Conservation (phyloP, 2,797 vertebrate species). For the Eupleurogrammus muticus region DNA sequence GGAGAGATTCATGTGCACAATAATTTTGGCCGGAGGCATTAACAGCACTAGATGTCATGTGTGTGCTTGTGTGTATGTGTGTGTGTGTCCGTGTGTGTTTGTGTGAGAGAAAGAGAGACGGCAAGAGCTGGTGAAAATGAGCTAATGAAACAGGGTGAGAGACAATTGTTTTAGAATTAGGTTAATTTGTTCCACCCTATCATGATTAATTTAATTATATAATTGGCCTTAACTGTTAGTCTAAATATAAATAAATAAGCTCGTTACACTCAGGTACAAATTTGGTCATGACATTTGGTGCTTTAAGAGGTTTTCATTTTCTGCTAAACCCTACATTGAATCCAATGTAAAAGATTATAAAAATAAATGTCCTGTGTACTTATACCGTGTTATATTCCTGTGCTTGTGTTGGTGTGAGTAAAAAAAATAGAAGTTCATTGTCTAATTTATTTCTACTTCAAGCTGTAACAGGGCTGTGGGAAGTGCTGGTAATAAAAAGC, state of each 20-base stretch:
- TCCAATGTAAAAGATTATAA: neutral
- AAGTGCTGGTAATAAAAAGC: neutral
- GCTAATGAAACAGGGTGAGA: conserved; percentile 7
- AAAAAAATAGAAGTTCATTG: neutral
- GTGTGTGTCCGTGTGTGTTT: too few relatives aligned
- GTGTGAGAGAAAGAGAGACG: neutral
- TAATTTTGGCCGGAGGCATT: conserved; percentile 44
- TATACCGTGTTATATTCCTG: conserved; percentile 2
- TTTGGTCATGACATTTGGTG: neutral
- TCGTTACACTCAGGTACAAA: neutral
- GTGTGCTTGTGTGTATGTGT: neutral
- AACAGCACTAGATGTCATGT: conserved; percentile 18
- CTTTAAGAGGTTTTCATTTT: neutral
- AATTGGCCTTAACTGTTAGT: neutral
- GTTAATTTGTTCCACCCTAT: neutral
- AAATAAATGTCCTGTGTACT: neutral
- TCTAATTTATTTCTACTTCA: neutral
- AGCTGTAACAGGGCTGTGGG: neutral
- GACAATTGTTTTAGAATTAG: conserved; percentile 14
- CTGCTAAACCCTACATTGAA: too few relatives aligned
- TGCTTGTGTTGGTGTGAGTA: neutral
- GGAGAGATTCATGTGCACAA: conserved; percentile 56
- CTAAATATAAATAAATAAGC: conserved; percentile 1
- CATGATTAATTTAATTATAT: neutral
- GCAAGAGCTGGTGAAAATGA: neutral